These are phyloP conservation scores for Dendroctonus valens DNA, from an alignment of 1,140 invertebrate species.

Conservation along the genomic window DNA sequence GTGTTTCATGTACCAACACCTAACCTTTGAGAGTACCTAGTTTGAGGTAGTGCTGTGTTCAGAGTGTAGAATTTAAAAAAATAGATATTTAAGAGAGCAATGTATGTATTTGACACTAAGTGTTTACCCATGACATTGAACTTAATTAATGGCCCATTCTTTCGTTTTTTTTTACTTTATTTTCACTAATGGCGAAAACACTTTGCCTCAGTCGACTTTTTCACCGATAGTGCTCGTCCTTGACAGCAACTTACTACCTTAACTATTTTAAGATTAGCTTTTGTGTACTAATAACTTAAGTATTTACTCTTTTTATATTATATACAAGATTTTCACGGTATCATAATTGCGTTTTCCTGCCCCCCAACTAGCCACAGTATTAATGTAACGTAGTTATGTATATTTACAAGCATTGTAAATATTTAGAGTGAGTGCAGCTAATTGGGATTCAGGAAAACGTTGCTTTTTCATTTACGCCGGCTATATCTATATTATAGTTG, in stretches of 20 bases:
- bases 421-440: constrained; percentile 14
- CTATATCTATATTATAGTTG: constrained; percentile 40
- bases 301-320: constrained; percentile 32
- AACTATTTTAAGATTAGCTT: constrained; percentile 12
- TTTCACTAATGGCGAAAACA: too few species aligned
- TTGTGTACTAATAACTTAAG: constrained; percentile 29
- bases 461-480: constrained; percentile 16
- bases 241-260: constrained; percentile 8
- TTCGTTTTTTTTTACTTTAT: too few species aligned
- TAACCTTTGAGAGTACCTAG: neutral
- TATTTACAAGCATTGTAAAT: constrained; percentile 22
- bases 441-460: neutral
- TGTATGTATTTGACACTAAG: neutral
- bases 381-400: constrained; percentile 7
- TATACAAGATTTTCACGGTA: constrained; percentile 24
- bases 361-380: neutral
- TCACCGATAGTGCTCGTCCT: too few species aligned
- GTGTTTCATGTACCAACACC: constrained; percentile 4
- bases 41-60: neutral
- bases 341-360: constrained; percentile 16
- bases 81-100: neutral
- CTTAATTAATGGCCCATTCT: too few species aligned
- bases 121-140: too few species aligned
- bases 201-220: too few species aligned
- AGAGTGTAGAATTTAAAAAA: constrained; percentile 2